These are phyloP conservation scores for Stictonetta naevosa DNA, from an alignment of 2,113 vertebrate genomes.

Conservation along the genomic window DNA sequence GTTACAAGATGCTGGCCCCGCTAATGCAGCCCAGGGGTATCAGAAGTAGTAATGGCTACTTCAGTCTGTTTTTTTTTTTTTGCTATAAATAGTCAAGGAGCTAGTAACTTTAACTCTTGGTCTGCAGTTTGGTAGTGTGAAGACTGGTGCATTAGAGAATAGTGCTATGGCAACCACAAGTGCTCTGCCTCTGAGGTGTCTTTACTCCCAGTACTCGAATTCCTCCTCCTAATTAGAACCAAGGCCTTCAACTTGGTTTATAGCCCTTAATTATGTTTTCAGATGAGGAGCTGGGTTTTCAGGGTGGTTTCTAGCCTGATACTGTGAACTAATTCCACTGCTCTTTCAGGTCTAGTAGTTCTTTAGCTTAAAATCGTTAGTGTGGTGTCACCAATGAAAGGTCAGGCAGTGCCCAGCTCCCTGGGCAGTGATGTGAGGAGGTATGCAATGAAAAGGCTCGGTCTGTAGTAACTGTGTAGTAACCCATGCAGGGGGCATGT, in stretches of 20 bases:
- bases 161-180: conserved; percentile 4
- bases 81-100: background rate
- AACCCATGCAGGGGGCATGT: background rate
- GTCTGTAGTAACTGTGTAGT: background rate
- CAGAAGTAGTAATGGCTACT: background rate
- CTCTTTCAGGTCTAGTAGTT: background rate
- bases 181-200: background rate
- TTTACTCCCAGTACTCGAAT: background rate
- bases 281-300: background rate
- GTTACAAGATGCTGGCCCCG: background rate
- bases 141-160: background rate
- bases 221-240: background rate
- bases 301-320: background rate
- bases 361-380: background rate
- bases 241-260: background rate
- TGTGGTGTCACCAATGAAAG: accelerated
- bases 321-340: background rate
- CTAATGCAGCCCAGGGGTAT: background rate
- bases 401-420: accelerated
- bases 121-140: background rate
- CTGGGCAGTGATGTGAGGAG: background rate
- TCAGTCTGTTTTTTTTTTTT: background rate
- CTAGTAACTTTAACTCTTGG: background rate
- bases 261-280: conserved; percentile 18
- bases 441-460: background rate